Conservation (phyloP, 2,888 invertebrate genomes). For the Agriopis aurantiaria region DNA sequence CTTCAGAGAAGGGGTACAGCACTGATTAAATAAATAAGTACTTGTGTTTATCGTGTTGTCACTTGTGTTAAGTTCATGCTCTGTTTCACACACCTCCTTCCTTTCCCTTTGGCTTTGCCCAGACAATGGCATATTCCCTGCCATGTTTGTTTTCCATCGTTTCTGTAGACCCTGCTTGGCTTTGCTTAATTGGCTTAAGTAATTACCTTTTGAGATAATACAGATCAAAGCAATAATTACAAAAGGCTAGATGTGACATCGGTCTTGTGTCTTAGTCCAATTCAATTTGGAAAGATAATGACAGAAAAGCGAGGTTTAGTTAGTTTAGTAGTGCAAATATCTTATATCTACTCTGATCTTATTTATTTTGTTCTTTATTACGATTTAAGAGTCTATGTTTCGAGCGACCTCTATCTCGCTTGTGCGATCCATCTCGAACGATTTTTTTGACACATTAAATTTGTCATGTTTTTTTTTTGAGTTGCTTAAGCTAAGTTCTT, state of each 20-base stretch:
- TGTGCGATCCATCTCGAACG: too few species aligned
- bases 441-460: too few species aligned
- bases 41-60: not conserved
- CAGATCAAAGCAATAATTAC: constrained; percentile 26
- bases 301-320: not conserved
- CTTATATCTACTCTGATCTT: too few species aligned
- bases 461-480: too few species aligned
- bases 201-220: constrained; percentile 30
- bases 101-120: constrained; percentile 11
- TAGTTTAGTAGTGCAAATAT: not conserved
- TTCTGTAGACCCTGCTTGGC: constrained; percentile 22
- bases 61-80: constrained; percentile 5
- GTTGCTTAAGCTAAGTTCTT: too few species aligned
- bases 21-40: not conserved
- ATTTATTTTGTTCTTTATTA: too few species aligned
- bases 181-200: constrained; percentile 34
- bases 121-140: constrained; percentile 20
- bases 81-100: constrained; percentile 10
- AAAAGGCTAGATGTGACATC: constrained; percentile 25
- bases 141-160: constrained; percentile 29
- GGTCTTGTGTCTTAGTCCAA: constrained; percentile 12
- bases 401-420: too few species aligned
- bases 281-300: constrained; percentile 20
- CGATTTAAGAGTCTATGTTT: too few species aligned
- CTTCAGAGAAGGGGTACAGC: too few species aligned